phyloP scores from a whole-genome alignment of 2,797 vertebrate genomes.

The Paguma larvata region DNA sequence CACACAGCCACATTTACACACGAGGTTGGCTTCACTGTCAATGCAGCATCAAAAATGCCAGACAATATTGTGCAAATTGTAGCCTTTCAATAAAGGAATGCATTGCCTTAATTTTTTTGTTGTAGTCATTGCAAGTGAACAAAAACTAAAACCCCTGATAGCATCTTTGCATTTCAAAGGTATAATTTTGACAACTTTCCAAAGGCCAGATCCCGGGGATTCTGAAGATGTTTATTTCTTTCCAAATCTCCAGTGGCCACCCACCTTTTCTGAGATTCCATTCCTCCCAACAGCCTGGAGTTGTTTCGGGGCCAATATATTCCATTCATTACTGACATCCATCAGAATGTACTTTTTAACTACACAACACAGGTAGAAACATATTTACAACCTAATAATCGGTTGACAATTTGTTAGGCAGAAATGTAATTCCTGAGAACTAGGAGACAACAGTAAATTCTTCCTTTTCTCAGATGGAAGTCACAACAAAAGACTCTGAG shows the following conservation, averaged over 20 bases:
- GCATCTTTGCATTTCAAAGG: slow-evolving; percentile 66
- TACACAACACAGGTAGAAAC: slow-evolving; percentile 33
- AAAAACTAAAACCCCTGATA: slow-evolving; percentile 63
- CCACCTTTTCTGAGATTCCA: slow-evolving; percentile 58
- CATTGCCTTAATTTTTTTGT: slow-evolving; percentile 56
- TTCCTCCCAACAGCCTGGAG: background rate
- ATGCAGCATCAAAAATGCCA: slow-evolving; percentile 20
- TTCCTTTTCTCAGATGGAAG: background rate
- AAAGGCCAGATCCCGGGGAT: slow-evolving; percentile 52
- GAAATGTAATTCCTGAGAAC: slow-evolving; percentile 24
- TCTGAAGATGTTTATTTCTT: slow-evolving; percentile 48
- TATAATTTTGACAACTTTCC: slow-evolving; percentile 38
- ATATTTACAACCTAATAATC: slow-evolving; percentile 14
- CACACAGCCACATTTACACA: background rate
- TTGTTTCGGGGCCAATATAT: background rate
- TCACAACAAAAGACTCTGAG: background rate
- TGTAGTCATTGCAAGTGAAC: slow-evolving; percentile 47
- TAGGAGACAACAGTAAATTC: background rate
- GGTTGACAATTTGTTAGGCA: background rate
- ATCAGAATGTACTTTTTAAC: background rate
- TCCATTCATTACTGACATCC: background rate
- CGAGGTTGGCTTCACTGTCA: slow-evolving; percentile 45
- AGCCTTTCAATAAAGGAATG: slow-evolving; percentile 48
- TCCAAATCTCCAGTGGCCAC: background rate
- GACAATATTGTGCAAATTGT: slow-evolving; percentile 60